Evolutionary conservation across 2,888 invertebrate species (phyloP).

Genomic region (Brenthis daphne): DNA sequence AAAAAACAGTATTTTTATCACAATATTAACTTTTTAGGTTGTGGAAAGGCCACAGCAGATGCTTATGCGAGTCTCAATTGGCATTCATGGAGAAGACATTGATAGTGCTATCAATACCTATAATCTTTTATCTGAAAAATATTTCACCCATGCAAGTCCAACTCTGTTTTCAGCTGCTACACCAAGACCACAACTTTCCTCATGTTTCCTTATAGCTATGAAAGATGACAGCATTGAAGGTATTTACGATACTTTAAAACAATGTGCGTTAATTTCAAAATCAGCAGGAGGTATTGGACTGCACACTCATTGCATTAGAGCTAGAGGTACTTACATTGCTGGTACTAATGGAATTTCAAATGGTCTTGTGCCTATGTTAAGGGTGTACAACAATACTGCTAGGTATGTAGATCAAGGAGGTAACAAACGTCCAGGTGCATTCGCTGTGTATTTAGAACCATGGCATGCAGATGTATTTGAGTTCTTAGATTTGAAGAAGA

Average conservation of each 20-base stretch:
- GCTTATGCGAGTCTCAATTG: slow-evolving; percentile 98
- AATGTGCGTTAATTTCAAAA: slow-evolving; percentile 97
- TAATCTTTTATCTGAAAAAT: slow-evolving; percentile 95
- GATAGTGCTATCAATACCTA: slow-evolving; percentile 97
- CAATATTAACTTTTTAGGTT: slow-evolving; percentile 70
- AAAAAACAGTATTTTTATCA: background rate
- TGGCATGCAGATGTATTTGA: slow-evolving; percentile 99
- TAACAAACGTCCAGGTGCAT: slow-evolving; percentile 98
- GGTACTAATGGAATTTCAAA: slow-evolving; percentile 98
- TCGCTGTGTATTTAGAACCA: slow-evolving; percentile 98
- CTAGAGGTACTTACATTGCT: slow-evolving; percentile 94
- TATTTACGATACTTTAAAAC: slow-evolving; percentile 94
- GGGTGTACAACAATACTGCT: slow-evolving; percentile 97
- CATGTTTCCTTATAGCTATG: slow-evolving; percentile 98
- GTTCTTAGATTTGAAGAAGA: slow-evolving; percentile 96
- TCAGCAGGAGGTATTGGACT: slow-evolving; percentile 98
- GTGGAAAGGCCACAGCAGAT: slow-evolving; percentile 99
- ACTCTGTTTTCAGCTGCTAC: slow-evolving; percentile 98
- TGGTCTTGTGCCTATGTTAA: slow-evolving; percentile 97
- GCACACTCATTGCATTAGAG: slow-evolving; percentile 97
- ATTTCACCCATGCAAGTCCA: slow-evolving; percentile 99
- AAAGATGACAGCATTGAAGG: slow-evolving; percentile 97
- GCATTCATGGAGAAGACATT: slow-evolving; percentile 97
- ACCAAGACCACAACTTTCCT: slow-evolving; percentile 94
- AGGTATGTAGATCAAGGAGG: slow-evolving; percentile 99